phyloP scores from a whole-genome alignment of 2,113 vertebrate species.

The Strix uralensis region DNA sequence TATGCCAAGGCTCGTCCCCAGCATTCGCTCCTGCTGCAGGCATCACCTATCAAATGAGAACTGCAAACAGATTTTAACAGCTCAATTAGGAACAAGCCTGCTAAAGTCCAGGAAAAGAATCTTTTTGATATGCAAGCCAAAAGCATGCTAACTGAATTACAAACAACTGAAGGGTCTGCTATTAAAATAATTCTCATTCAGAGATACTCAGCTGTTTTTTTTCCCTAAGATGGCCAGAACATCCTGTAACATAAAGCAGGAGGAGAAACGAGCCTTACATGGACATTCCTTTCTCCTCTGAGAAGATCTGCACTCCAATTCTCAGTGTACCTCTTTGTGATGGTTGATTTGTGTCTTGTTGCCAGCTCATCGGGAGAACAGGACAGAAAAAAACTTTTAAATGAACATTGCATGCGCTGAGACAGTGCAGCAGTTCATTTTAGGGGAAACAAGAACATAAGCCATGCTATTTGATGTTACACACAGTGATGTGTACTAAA shows the following conservation, averaged over 20 bases:
- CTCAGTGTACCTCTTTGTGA: not conserved
- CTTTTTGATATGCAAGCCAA: constrained; percentile 1
- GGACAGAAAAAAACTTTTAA: not conserved
- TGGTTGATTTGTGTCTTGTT: not conserved
- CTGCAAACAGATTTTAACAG: not conserved
- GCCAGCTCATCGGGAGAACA: not conserved
- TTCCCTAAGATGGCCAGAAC: constrained; percentile 49
- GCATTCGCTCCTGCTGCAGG: not conserved
- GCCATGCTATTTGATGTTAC: rapidly evolving
- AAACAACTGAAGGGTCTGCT: constrained; percentile 18
- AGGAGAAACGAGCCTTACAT: constrained; percentile 51
- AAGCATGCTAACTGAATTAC: not conserved
- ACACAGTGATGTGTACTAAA: rapidly evolving
- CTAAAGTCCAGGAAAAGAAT: not conserved
- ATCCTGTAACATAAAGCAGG: constrained; percentile 23
- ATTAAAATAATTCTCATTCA: not conserved
- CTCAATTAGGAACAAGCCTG: not conserved
- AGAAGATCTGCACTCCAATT: not conserved
- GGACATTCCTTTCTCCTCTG: constrained; percentile 16
- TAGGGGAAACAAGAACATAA: not conserved
- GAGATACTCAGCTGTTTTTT: not conserved
- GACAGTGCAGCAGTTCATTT: not conserved
- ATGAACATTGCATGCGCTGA: rapidly evolving
- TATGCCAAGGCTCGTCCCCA: not conserved
- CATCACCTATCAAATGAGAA: not conserved